A percentile compares a stretch with the other conserved stretches of the same genome.
phyloP scores from a whole-genome alignment of 2,888 invertebrate species.

The Ypsolopha sequella region DNA sequence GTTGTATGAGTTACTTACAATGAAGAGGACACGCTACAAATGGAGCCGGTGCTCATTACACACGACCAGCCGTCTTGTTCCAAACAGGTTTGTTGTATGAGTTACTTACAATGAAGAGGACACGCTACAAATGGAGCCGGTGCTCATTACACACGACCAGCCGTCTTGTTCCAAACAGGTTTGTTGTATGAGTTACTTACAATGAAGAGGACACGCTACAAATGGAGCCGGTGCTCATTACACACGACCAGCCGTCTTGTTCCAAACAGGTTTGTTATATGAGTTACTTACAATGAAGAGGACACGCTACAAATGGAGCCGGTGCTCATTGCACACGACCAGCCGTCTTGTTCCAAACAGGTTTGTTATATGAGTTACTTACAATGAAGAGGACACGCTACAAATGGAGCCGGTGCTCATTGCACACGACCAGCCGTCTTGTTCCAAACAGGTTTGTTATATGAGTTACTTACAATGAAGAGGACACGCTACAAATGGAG shows the following conservation, averaged over 20 bases:
- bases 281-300: constrained; percentile 40
- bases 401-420: constrained; percentile 64
- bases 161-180: constrained; percentile 55
- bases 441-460: constrained; percentile 41
- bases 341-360: constrained; percentile 50
- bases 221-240: constrained; percentile 61
- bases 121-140: constrained; percentile 59
- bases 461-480: constrained; percentile 32
- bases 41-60: constrained; percentile 59
- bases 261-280: constrained; percentile 37
- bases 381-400: constrained; percentile 43
- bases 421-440: constrained; percentile 37
- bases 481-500: constrained; percentile 59
- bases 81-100: constrained; percentile 30
- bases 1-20: constrained; percentile 8
- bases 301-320: constrained; percentile 62
- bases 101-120: constrained; percentile 51
- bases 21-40: constrained; percentile 54
- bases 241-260: constrained; percentile 37
- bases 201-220: constrained; percentile 51
- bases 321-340: constrained; percentile 41
- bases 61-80: constrained; percentile 42
- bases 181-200: not conserved
- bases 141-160: constrained; percentile 38
- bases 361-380: constrained; percentile 19